Evolutionary conservation across 2,113 vertebrate genomes (phyloP).

Genomic region (Ctenomys sociabilis): DNA sequence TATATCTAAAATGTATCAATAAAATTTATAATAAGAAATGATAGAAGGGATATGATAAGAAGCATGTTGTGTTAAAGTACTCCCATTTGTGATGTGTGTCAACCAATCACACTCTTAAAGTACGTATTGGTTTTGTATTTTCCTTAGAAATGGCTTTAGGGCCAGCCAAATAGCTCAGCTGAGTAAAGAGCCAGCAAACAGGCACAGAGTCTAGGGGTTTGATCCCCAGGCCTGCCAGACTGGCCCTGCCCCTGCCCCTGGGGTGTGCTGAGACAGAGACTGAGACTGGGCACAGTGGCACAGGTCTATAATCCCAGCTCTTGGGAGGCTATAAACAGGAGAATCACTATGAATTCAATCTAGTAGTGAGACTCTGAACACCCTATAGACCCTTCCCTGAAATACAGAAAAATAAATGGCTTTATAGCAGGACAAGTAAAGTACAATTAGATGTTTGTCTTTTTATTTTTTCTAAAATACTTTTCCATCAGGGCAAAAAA

Average conservation of each 20-base stretch:
- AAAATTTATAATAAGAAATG: background rate
- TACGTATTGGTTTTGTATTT: background rate
- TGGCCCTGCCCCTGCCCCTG: too few species aligned
- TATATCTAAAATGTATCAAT: too few species aligned
- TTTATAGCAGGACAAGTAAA: background rate
- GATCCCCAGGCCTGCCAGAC: too few species aligned
- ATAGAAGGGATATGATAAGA: background rate
- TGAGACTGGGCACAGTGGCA: too few species aligned
- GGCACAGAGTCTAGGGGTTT: too few species aligned
- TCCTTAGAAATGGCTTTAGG: background rate
- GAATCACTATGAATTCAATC: too few species aligned
- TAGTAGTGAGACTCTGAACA: too few species aligned
- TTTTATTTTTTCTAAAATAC: background rate
- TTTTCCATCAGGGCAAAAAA: background rate
- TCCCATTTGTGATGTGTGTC: background rate
- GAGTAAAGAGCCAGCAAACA: too few species aligned
- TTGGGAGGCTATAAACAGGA: too few species aligned
- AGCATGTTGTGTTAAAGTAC: background rate
- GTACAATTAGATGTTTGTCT: background rate
- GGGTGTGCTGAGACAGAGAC: too few species aligned
- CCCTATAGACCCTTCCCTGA: too few species aligned
- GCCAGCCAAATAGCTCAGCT: background rate
- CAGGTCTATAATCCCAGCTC: too few species aligned
- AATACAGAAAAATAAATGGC: background rate
- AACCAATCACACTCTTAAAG: background rate